A percentile compares a stretch with the other conserved stretches of the same genome.
Conservation (phyloP, 2,797 vertebrate species). For the Neosalanx taihuensis region DNA sequence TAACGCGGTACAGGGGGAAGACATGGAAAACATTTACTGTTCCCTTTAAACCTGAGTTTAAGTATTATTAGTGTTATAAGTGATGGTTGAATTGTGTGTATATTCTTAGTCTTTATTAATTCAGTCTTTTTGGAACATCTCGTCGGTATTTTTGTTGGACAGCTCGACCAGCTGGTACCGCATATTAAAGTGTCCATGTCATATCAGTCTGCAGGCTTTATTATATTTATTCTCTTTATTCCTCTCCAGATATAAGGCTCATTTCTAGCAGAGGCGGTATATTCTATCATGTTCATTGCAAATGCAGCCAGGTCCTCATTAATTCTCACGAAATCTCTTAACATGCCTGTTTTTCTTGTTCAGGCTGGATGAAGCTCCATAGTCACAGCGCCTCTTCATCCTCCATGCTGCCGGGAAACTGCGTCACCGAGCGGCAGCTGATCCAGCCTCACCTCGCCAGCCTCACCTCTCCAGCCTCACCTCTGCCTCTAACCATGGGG, state of each 20-base stretch:
- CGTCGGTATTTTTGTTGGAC: neutral
- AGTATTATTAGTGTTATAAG: no score
- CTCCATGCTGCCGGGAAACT: conserved; percentile 65
- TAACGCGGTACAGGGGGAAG: no score
- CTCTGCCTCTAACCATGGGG: conserved; percentile 68
- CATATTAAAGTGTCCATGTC: neutral
- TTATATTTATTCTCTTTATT: no score
- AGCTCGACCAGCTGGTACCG: neutral
- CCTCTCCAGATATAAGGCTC: no score
- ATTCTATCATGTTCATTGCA: no score
- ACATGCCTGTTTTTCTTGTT: conserved; percentile 38
- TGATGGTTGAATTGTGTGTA: no score
- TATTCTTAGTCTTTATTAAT: no score
- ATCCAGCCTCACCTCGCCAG: conserved; percentile 50
- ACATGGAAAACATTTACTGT: no score
- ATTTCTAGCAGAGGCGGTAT: no score
- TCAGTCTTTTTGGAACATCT: neutral
- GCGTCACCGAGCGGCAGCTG: conserved; percentile 76
- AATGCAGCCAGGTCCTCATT: no score
- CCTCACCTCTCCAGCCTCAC: conserved; percentile 65
- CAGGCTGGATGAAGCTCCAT: conserved; percentile 49
- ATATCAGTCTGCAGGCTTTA: neutral
- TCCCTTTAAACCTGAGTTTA: no score
- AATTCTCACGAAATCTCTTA: neutral
- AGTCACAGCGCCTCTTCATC: conserved; percentile 47